These are phyloP conservation scores for Phalanger gymnotis DNA, from an alignment of 2,797 vertebrate genomes.

Conservation along the genomic window DNA sequence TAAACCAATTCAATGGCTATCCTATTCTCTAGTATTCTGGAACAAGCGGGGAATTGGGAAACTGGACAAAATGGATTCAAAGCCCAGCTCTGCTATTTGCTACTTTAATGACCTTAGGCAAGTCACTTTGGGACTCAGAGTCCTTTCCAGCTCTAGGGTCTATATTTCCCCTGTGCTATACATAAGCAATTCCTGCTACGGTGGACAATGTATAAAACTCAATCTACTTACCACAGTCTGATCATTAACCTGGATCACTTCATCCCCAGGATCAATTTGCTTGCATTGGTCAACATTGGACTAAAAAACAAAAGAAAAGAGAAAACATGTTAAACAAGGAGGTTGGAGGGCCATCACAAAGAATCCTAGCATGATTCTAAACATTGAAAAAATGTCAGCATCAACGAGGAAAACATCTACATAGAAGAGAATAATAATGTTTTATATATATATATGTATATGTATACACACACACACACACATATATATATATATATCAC, in stretches of 20 bases:
- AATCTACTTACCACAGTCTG: slow-evolving; percentile 84
- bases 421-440: background rate
- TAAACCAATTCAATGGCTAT: background rate
- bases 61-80: background rate
- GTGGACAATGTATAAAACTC: slow-evolving; percentile 5
- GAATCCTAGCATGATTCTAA: background rate
- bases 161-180: background rate
- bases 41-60: background rate
- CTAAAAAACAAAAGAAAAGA: slow-evolving; percentile 74
- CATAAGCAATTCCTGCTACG: background rate
- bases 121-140: slow-evolving; percentile 3
- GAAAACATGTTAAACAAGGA: background rate
- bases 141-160: background rate
- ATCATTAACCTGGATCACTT: slow-evolving; percentile 87
- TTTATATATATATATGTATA: too few relatives aligned
- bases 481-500: too few relatives aligned
- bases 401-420: background rate
- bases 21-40: background rate
- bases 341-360: background rate
- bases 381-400: background rate
- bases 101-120: background rate
- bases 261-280: slow-evolving; percentile 87
- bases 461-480: too few relatives aligned
- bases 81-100: background rate
- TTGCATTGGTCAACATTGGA: slow-evolving; percentile 86